Evolutionary conservation across 2,113 vertebrate genomes (phyloP), one percentile per base, ranked within the genome.

Genomic region (Otocyon megalotis): DNA sequence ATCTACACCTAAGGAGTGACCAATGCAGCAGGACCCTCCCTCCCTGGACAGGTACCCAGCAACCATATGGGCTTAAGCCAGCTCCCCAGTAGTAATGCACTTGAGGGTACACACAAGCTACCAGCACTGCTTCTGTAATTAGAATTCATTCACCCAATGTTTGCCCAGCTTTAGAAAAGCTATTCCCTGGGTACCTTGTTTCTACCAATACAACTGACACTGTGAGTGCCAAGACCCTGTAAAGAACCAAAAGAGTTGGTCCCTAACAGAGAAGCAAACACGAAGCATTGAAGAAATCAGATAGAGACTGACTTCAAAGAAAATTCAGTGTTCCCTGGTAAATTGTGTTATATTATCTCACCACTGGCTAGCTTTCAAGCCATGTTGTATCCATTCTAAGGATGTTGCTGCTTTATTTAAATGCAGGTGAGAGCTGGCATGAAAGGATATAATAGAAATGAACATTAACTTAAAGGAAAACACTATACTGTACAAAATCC

Each of bases 241-340:
- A 83, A 82, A 82, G 56, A 82, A 63, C n/a, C 43, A 89, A 56
- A 88, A 32, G 26, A 65, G 37, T 16, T 94, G 56, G 43, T 74
- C 26, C 32, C 43, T 54, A 83, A 79, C 56, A 94, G 67, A 14
- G 43, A 90, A 72, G n/a, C 56, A 94, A 72, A 89, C n/a, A 83
- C 53, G n/a, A 89, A 65, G 58, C 26, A 63, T 2, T 65, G 20
- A 62, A 58, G 8, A 83, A 65, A 89, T 89, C 58, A 94, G 87
- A 62, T 22, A 43, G 71, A 90, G 58, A 20, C 30, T 62, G 63
- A 88, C 35, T 94, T 90, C n/a, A 90, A 94, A 90, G 79, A 88
- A 72, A 82, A 76, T 69, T 90, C 48, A 48, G 20, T 48, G 65
- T 84, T 76, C 30, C 71, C 30, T 50, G 15, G 67, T 84, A 95